Evolutionary conservation across 2,113 vertebrate genomes (phyloP).

Genomic region (Monarcha castaneiventris): DNA sequence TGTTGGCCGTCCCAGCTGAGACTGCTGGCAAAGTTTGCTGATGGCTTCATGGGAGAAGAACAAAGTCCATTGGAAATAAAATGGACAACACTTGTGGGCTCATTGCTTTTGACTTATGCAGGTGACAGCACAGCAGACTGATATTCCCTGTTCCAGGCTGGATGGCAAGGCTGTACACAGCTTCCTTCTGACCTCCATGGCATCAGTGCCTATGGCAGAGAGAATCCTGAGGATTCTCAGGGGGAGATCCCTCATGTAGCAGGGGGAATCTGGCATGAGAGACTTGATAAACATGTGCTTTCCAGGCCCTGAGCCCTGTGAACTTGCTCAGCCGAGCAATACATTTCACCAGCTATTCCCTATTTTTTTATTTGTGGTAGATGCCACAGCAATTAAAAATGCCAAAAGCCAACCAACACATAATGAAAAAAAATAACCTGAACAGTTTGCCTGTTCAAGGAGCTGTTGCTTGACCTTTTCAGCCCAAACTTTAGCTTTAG

Average conservation of each 20-base stretch:
- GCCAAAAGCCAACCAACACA: neutral
- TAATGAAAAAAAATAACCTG: neutral
- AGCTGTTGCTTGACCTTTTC: neutral
- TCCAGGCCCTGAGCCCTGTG: neutral
- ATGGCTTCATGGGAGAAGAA: neutral
- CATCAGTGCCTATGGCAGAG: neutral
- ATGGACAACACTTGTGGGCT: neutral
- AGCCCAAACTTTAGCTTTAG: neutral
- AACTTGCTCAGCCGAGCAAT: neutral
- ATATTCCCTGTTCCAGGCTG: neutral
- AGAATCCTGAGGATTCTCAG: neutral
- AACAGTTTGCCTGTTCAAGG: neutral
- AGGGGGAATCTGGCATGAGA: neutral
- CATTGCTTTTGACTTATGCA: neutral
- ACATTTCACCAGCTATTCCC: neutral
- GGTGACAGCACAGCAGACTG: fast-evolving
- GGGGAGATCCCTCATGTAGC: neutral
- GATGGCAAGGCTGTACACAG: neutral
- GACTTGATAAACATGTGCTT: neutral
- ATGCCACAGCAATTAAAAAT: neutral
- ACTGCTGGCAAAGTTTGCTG: neutral
- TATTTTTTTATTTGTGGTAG: neutral
- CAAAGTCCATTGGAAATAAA: neutral
- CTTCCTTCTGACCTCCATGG: neutral
- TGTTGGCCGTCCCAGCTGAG: neutral